Evolutionary conservation across 2,797 vertebrate species (phyloP).

Genomic region (Arremon aurantiirostris): DNA sequence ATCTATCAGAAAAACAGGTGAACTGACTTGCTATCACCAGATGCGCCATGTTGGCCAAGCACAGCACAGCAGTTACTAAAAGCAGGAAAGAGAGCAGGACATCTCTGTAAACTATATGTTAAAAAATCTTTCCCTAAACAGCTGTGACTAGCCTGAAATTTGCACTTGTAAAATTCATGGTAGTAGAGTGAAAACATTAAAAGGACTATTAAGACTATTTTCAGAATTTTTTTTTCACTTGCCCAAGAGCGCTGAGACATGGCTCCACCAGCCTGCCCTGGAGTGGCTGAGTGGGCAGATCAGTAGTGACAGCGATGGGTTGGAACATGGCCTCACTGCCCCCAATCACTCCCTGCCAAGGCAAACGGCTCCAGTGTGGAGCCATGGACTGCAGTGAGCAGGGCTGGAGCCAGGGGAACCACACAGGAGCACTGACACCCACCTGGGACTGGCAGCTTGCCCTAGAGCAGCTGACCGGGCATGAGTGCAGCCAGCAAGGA

Average conservation of each 20-base stretch:
- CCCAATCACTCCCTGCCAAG: fast-evolving
- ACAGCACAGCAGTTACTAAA: not conserved
- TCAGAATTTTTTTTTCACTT: not conserved
- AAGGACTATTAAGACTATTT: not conserved
- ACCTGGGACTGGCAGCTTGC: not conserved
- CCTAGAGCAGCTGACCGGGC: fast-evolving
- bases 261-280: too few species aligned
- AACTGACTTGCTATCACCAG: not conserved
- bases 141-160: not conserved
- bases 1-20: not conserved
- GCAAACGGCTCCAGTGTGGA: not conserved
- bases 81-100: not conserved
- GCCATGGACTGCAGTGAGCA: fast-evolving
- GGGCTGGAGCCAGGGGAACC: not conserved
- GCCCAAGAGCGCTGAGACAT: fast-evolving
- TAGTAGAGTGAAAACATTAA: not conserved
- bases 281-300: not conserved
- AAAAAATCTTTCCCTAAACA: not conserved
- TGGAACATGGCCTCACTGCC: fast-evolving
- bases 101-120: fast-evolving
- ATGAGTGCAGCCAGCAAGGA: not conserved
- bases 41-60: not conserved
- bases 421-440: fast-evolving
- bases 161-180: not conserved
- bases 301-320: fast-evolving